A percentile compares a stretch with the other conserved stretches of the same genome.
Evolutionary conservation across 2,797 vertebrate species (phyloP).

Genomic region (Periophthalmus magnuspinnatus): DNA sequence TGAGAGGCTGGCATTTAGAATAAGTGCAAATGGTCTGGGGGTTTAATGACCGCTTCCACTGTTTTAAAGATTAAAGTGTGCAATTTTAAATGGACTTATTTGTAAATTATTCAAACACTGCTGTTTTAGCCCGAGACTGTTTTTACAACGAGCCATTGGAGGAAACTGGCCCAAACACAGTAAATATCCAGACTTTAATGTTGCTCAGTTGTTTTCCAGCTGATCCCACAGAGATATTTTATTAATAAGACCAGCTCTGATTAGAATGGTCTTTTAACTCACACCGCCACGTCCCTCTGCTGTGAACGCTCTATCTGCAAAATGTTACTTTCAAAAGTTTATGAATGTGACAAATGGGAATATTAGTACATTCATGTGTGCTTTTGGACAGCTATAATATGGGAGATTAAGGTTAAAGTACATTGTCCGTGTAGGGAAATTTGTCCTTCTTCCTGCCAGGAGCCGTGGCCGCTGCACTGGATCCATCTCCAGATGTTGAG

Average conservation of each 20-base stretch:
- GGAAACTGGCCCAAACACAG: background rate
- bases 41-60: constrained; percentile 10
- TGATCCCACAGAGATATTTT: background rate
- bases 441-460: no score
- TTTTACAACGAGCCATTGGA: constrained; percentile 11
- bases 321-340: background rate
- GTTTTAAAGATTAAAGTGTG: constrained; percentile 7
- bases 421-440: no score
- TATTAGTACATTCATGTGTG: no score
- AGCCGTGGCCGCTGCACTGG: no score
- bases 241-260: background rate
- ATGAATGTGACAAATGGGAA: no score
- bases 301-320: background rate
- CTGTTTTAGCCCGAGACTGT: background rate
- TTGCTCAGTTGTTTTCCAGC: background rate
- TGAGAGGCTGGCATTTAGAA: constrained; percentile 8
- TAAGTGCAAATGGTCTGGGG: background rate
- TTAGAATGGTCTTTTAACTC: background rate
- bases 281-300: background rate
- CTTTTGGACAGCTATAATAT: no score
- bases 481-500: no score
- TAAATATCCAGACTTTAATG: constrained; percentile 8
- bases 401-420: no score
- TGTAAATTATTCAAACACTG: constrained; percentile 9
- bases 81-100: constrained; percentile 12